Percentiles rank a stretch among this genome's conserved stretches.
These are phyloP conservation scores for Pristionchus japonicus DNA, from an alignment of 2,888 invertebrate species.

Conservation along the genomic window DNA sequence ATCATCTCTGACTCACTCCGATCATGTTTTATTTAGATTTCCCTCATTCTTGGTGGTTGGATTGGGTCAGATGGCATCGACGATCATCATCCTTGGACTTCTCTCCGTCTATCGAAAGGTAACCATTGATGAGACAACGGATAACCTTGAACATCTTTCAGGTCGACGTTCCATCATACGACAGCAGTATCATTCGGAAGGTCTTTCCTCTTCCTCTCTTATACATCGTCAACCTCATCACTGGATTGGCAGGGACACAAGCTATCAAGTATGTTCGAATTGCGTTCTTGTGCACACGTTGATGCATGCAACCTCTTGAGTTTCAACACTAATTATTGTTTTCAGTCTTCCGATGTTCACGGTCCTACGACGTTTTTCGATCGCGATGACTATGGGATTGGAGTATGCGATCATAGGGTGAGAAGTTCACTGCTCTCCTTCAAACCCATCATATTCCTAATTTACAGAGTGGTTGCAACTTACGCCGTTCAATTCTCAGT, in stretches of 20 bases:
- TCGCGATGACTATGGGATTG: conserved; percentile 95
- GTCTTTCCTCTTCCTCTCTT: conserved; percentile 95
- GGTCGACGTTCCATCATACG: conserved; percentile 85
- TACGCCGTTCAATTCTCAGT: conserved; percentile 91
- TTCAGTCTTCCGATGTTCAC: conserved; percentile 96
- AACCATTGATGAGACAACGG: neutral
- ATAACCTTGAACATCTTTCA: neutral
- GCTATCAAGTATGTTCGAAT: conserved; percentile 81
- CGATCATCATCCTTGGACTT: conserved; percentile 84
- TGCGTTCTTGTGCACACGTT: too few relatives aligned
- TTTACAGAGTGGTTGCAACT: conserved; percentile 76
- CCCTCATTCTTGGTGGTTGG: conserved; percentile 92
- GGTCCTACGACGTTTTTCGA: conserved; percentile 93
- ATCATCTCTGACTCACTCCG: neutral
- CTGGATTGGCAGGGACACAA: conserved; percentile 96
- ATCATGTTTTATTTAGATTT: conserved; percentile 79
- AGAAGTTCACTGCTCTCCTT: conserved; percentile 60
- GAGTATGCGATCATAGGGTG: conserved; percentile 88
- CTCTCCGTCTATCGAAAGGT: conserved; percentile 41
- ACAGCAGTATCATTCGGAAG: conserved; percentile 80
- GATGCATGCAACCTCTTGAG: neutral
- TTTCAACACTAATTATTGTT: neutral
- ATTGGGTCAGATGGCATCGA: conserved; percentile 85
- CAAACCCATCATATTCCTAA: neutral
- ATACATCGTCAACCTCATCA: conserved; percentile 94